A percentile compares a stretch with the other conserved stretches of the same genome.
Conservation (phyloP, 2,888 invertebrate species). For the Hypercompe scribonia region DNA sequence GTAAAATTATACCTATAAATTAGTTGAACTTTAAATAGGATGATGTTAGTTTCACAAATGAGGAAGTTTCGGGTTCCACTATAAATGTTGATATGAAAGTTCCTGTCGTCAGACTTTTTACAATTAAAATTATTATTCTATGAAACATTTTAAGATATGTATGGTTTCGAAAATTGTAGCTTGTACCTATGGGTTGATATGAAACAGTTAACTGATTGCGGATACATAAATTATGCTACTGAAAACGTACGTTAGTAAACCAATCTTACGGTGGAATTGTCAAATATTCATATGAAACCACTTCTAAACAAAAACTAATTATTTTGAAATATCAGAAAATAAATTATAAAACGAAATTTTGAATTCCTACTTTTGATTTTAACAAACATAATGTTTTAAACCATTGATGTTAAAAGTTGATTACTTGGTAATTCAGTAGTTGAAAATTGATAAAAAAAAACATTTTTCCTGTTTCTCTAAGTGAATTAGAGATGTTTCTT, state of each 20-base stretch:
- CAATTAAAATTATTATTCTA: background rate
- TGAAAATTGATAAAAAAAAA: background rate
- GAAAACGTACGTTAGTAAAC: too few relatives aligned
- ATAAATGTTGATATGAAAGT: background rate
- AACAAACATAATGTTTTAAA: background rate
- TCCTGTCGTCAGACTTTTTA: background rate
- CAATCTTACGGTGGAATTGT: too few relatives aligned
- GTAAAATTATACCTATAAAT: background rate
- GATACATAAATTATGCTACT: too few relatives aligned
- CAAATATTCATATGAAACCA: too few relatives aligned
- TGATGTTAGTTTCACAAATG: background rate
- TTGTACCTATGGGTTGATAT: background rate
- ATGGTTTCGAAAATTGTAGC: background rate
- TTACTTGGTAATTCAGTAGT: background rate
- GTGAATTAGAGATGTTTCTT: background rate
- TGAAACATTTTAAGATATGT: background rate
- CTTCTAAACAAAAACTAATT: too few relatives aligned
- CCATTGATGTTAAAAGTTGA: background rate
- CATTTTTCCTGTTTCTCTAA: background rate
- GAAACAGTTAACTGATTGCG: background rate
- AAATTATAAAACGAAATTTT: background rate
- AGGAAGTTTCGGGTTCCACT: background rate
- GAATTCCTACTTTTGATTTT: background rate
- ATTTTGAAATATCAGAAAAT: background rate
- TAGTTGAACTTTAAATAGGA: background rate